These are phyloP conservation scores for Plagodis dolabraria DNA, from an alignment of 2,888 invertebrate genomes.

Conservation along the genomic window DNA sequence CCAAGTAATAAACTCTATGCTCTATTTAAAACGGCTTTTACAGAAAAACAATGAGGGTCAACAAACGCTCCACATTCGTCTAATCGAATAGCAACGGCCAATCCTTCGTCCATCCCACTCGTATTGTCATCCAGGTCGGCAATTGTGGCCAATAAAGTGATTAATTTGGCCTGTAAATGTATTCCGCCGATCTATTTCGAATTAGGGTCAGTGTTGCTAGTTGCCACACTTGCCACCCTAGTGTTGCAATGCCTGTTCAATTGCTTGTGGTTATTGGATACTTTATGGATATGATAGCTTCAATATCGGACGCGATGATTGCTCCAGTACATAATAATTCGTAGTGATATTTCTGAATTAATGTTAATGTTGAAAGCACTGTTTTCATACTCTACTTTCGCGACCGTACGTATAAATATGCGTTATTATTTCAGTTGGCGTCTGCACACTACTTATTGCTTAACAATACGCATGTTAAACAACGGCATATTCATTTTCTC, in stretches of 20 bases:
- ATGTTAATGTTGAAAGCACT: conserved; percentile 4
- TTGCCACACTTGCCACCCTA: conserved; percentile 40
- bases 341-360: conserved; percentile 17
- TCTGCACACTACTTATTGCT: background rate
- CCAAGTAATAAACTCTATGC: conserved; percentile 35
- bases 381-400: conserved; percentile 1
- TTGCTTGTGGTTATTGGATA: conserved; percentile 54
- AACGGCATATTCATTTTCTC: no score
- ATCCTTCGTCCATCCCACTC: conserved; percentile 60
- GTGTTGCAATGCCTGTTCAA: conserved; percentile 58
- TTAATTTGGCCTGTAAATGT: conserved; percentile 74
- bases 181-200: conserved; percentile 72
- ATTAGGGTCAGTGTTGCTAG: conserved; percentile 67
- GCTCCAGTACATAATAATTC: conserved; percentile 32
- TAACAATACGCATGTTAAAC: no score
- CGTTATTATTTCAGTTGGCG: conserved; percentile 2
- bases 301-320: conserved; percentile 46
- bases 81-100: conserved; percentile 45
- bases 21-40: conserved; percentile 31
- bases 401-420: background rate
- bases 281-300: conserved; percentile 55
- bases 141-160: conserved; percentile 78
- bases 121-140: conserved; percentile 58
- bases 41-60: conserved; percentile 53
- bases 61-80: conserved; percentile 61